These are phyloP conservation scores for Drosophila grimshawi DNA, from an alignment of 1,140 invertebrate species.

Conservation along the genomic window DNA sequence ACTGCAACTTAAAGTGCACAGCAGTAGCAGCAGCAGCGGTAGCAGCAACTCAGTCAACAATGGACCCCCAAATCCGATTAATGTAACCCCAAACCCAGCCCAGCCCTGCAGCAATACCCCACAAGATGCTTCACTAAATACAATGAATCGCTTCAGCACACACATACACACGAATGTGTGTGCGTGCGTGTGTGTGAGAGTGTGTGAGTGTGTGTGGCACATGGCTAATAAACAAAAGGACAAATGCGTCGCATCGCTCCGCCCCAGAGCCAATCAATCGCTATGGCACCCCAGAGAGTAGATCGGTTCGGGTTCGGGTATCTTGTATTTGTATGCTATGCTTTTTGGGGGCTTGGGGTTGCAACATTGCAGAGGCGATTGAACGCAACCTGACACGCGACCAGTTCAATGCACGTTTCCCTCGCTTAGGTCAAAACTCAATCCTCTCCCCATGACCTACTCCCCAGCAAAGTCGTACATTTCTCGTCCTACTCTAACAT, in stretches of 20 bases:
- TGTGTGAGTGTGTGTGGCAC: constrained; percentile 8
- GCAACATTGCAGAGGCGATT: constrained; percentile 50
- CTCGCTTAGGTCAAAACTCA: constrained; percentile 61
- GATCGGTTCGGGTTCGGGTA: not conserved
- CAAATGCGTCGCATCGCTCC: constrained; percentile 72
- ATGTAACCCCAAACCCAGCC: constrained; percentile 49
- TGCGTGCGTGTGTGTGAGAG: not conserved
- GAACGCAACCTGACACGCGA: constrained; percentile 81
- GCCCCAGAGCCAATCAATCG: constrained; percentile 83
- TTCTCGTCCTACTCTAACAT: constrained; percentile 43
- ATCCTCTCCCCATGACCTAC: not conserved
- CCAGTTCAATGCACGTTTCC: constrained; percentile 78
- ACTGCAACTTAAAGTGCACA: constrained; percentile 76
- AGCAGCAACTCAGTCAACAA: constrained; percentile 42
- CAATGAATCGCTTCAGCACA: constrained; percentile 69
- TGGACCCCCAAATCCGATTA: constrained; percentile 75
- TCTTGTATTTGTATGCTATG: too few species aligned
- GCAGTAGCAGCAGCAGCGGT: constrained; percentile 22
- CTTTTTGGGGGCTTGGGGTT: not conserved
- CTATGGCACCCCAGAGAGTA: constrained; percentile 74
- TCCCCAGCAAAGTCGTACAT: constrained; percentile 70
- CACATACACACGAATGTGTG: constrained; percentile 27
- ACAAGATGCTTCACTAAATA: constrained; percentile 61
- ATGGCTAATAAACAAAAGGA: constrained; percentile 78
- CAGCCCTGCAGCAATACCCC: constrained; percentile 1